Conservation (phyloP, 2,888 invertebrate species). For the Netelia inedita region DNA sequence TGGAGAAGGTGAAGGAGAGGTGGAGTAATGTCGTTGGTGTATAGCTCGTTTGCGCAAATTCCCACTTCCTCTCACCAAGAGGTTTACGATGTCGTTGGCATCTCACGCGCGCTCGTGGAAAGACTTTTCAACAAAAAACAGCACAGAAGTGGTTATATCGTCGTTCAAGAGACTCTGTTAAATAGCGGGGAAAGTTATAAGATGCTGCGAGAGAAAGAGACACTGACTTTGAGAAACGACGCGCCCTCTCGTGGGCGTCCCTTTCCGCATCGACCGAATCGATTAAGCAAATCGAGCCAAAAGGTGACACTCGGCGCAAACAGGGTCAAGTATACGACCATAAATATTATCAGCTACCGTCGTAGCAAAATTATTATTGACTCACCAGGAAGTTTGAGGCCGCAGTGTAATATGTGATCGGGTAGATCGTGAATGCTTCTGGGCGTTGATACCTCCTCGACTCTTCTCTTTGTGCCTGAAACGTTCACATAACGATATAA, state of each 20-base stretch:
- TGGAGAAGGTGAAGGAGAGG: conserved; percentile 20
- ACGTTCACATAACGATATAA: conserved; percentile 58
- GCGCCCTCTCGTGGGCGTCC: conserved; percentile 29
- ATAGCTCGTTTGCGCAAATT: conserved; percentile 11
- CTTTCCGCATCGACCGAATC: conserved; percentile 42
- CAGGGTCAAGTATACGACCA: conserved; percentile 16
- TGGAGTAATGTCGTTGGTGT: conserved; percentile 28
- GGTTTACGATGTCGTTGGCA: conserved; percentile 58
- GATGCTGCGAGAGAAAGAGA: conserved; percentile 27
- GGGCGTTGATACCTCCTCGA: conserved; percentile 87
- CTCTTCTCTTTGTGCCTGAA: conserved; percentile 86
- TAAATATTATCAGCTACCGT: not conserved
- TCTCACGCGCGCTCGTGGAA: conserved; percentile 35
- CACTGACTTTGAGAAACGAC: not conserved
- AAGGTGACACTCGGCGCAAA: conserved; percentile 11
- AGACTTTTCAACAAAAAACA: conserved; percentile 30
- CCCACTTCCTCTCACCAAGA: not conserved
- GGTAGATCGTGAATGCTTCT: conserved; percentile 89
- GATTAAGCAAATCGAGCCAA: conserved; percentile 1
- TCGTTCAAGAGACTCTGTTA: conserved; percentile 22
- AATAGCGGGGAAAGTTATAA: conserved; percentile 51
- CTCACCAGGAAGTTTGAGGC: conserved; percentile 90
- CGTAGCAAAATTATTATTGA: conserved; percentile 49
- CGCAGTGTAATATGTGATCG: conserved; percentile 89
- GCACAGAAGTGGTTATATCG: conserved; percentile 6